Conservation (phyloP, 1,140 invertebrate genomes). For the Drosophila sturtevanti region DNA sequence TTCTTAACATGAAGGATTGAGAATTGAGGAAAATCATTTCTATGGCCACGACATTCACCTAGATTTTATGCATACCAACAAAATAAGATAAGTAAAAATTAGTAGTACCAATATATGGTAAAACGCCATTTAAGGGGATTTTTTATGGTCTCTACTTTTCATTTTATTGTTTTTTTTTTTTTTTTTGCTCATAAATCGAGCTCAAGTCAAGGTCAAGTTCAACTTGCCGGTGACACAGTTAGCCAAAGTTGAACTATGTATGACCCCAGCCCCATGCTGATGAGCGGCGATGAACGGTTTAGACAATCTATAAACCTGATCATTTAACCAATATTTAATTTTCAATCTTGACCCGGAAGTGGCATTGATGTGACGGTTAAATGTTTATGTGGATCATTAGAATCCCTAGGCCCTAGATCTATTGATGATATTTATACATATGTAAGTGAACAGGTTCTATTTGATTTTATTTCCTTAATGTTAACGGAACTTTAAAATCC, state of each 20-base stretch:
- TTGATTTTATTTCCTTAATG: slow-evolving; percentile 56
- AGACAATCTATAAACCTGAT: slow-evolving; percentile 19
- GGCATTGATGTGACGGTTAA: slow-evolving; percentile 33
- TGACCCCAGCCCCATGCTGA: slow-evolving; percentile 59
- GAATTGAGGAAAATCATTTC: slow-evolving; percentile 13
- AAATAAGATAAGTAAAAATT: no score
- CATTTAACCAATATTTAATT: slow-evolving; percentile 19
- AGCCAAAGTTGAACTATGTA: slow-evolving; percentile 39
- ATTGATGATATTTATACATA: slow-evolving; percentile 65
- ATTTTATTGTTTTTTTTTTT: slow-evolving; percentile 23
- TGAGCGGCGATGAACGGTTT: slow-evolving; percentile 21
- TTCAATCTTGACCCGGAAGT: slow-evolving; percentile 64
- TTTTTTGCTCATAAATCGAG: slow-evolving; percentile 19
- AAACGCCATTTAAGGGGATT: not conserved
- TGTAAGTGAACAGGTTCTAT: slow-evolving; percentile 56
- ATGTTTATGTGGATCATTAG: slow-evolving; percentile 39
- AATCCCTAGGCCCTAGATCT: slow-evolving; percentile 56
- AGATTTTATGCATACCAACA: slow-evolving; percentile 38
- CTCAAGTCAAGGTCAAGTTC: slow-evolving; percentile 67
- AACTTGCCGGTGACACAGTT: slow-evolving; percentile 78
- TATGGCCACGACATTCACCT: slow-evolving; percentile 37
- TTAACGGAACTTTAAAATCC: slow-evolving; percentile 42
- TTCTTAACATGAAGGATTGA: slow-evolving; percentile 9
- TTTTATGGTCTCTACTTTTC: not conserved
- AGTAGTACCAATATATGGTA: not conserved